Percentiles rank a stretch among this genome's conserved stretches.
Conservation (phyloP, 2,797 vertebrate species). For the Acanthiza pusilla region DNA sequence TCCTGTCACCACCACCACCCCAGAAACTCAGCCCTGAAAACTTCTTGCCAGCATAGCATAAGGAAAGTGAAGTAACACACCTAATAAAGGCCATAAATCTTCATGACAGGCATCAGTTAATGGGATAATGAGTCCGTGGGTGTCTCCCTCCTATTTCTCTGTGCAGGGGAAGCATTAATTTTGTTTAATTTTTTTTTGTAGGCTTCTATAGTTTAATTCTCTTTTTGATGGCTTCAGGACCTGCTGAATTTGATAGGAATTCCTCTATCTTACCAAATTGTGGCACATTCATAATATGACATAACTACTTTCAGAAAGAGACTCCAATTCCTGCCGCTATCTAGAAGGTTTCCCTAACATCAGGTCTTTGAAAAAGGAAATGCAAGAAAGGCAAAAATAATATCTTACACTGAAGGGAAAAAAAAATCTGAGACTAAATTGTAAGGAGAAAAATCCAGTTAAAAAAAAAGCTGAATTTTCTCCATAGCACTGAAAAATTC, state of each 20-base stretch:
- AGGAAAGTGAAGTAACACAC: neutral
- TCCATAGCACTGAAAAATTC: neutral
- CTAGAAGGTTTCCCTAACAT: neutral
- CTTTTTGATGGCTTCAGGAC: neutral
- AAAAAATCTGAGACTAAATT: neutral
- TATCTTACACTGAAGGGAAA: neutral
- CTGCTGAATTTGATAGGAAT: neutral
- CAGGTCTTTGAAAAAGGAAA: neutral
- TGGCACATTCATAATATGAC: accelerated
- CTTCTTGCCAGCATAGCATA: neutral
- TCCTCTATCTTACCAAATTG: neutral
- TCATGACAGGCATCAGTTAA: neutral
- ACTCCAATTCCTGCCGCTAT: neutral
- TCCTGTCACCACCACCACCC: accelerated
- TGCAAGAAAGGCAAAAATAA: neutral
- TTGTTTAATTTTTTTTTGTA: neutral
- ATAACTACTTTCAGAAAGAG: neutral
- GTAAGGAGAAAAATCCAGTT: neutral
- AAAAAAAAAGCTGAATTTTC: neutral
- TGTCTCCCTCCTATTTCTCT: neutral
- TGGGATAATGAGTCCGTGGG: neutral
- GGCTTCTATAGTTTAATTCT: neutral
- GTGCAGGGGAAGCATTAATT: neutral
- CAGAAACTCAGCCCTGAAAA: neutral
- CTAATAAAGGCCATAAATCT: neutral